Evolutionary conservation across 1,140 invertebrate species (phyloP).

Genomic region (Telenomus remus): DNA sequence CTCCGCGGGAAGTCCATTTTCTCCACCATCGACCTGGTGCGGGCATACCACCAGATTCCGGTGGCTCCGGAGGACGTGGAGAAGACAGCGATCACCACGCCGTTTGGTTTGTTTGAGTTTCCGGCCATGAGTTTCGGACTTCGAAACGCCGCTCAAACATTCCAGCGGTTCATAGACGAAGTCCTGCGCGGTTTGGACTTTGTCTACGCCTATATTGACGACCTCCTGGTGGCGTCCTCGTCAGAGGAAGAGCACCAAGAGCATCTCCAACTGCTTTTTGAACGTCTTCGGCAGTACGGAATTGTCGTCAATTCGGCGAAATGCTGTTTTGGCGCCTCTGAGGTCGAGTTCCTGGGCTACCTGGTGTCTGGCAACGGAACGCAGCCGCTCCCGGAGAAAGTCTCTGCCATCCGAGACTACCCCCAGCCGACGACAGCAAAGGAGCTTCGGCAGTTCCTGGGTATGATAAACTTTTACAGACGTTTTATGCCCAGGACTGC

Average conservation of each 20-base stretch:
- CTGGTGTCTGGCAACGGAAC: background rate
- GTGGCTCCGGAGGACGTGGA: slow-evolving; percentile 3
- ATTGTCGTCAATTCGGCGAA: slow-evolving; percentile 61
- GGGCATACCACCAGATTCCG: slow-evolving; percentile 12
- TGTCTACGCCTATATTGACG: slow-evolving; percentile 13
- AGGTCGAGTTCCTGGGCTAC: slow-evolving; percentile 57
- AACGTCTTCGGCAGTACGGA: slow-evolving; percentile 54
- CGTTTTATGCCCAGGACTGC: no score
- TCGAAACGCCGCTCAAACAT: background rate
- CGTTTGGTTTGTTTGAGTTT: slow-evolving; percentile 12
- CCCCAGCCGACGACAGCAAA: background rate
- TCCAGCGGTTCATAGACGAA: no score
- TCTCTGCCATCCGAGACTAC: background rate
- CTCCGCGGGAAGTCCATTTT: slow-evolving; percentile 2
- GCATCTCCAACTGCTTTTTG: slow-evolving; percentile 39
- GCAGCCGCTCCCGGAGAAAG: slow-evolving; percentile 1
- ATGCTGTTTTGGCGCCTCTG: slow-evolving; percentile 10
- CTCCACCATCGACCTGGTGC: background rate
- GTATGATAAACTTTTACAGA: no score
- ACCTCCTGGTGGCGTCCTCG: slow-evolving; percentile 39
- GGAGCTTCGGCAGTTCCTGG: no score
- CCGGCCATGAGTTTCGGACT: slow-evolving; percentile 3
- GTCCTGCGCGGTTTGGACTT: slow-evolving; percentile 4
- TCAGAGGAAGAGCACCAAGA: slow-evolving; percentile 11
- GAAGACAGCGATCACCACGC: slow-evolving; percentile 9